These are phyloP conservation scores for Ypsolopha sequella DNA, from an alignment of 2,888 invertebrate species.

Conservation along the genomic window DNA sequence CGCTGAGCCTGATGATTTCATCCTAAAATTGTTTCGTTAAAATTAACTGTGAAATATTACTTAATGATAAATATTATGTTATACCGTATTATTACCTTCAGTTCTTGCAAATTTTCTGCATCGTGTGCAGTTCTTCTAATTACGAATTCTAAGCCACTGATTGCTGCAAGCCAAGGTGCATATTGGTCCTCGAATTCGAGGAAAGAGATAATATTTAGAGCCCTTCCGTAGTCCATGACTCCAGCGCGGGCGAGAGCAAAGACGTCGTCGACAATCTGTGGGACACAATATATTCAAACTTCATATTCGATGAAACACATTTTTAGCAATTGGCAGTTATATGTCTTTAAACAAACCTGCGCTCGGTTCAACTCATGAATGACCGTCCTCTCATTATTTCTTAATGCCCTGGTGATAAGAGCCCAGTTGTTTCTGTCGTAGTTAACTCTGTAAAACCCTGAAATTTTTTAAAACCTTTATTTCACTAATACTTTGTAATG, in stretches of 20 bases:
- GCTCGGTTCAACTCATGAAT: conserved; percentile 77
- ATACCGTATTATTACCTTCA: conserved; percentile 27
- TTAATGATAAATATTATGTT: neutral
- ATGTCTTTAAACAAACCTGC: conserved; percentile 47
- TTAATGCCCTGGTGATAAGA: conserved; percentile 60
- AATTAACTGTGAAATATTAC: conserved; percentile 4
- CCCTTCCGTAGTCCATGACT: conserved; percentile 53
- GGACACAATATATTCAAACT: neutral
- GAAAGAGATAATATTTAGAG: conserved; percentile 69
- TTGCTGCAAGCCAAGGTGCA: conserved; percentile 77
- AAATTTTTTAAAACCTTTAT: neutral
- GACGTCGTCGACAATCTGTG: conserved; percentile 74
- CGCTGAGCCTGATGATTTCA: conserved; percentile 49
- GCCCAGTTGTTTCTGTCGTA: conserved; percentile 72
- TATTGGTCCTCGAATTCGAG: conserved; percentile 74
- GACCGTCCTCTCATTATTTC: conserved; percentile 32
- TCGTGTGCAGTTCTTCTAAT: conserved; percentile 52
- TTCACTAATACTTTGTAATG: neutral
- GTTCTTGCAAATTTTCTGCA: conserved; percentile 17
- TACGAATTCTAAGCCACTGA: conserved; percentile 57
- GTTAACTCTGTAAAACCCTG: conserved; percentile 74
- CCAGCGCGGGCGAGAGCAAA: conserved; percentile 69
- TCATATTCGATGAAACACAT: neutral
- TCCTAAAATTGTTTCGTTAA: conserved; percentile 28
- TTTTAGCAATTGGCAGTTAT: neutral